phyloP scores from a whole-genome alignment of 2,888 invertebrate genomes.

The Morpho deidamia region DNA sequence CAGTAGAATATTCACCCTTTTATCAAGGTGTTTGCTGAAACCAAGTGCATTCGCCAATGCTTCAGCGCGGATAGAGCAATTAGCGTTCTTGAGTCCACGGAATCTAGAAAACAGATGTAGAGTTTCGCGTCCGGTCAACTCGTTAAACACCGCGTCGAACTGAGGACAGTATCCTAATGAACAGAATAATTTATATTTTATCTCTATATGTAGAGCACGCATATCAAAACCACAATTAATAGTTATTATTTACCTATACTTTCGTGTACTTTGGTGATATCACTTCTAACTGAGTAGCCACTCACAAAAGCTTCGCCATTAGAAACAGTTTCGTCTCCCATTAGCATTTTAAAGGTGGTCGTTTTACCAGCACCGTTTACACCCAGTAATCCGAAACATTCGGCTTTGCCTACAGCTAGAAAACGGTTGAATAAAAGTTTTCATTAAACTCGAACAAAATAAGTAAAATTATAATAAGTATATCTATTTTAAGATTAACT shows the following conservation, averaged over 20 bases:
- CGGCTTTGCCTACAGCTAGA: constrained; percentile 82
- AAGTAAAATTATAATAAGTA: too few species aligned
- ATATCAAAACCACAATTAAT: too few species aligned
- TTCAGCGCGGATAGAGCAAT: constrained; percentile 55
- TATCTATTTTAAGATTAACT: too few species aligned
- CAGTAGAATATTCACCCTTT: constrained; percentile 47
- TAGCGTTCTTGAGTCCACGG: constrained; percentile 78
- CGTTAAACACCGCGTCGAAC: constrained; percentile 85
- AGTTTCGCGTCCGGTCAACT: constrained; percentile 84
- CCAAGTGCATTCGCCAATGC: constrained; percentile 76
- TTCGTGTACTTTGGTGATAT: constrained; percentile 79
- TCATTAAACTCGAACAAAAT: too few species aligned
- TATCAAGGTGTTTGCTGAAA: constrained; percentile 80
- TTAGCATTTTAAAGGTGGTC: constrained; percentile 93
- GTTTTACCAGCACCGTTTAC: constrained; percentile 94
- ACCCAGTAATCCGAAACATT: constrained; percentile 90
- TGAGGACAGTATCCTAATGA: constrained; percentile 84
- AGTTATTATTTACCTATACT: constrained; percentile 67
- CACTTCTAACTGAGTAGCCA: constrained; percentile 67
- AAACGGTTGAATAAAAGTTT: neutral
- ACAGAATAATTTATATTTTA: too few species aligned
- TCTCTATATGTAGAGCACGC: too few species aligned
- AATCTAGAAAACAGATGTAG: constrained; percentile 81
- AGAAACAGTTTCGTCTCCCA: constrained; percentile 86
- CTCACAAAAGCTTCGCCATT: constrained; percentile 84